A percentile compares a stretch with the other conserved stretches of the same genome.
phyloP scores from a whole-genome alignment of 1,140 invertebrate genomes.

The Gonioctena quinquepunctata region DNA sequence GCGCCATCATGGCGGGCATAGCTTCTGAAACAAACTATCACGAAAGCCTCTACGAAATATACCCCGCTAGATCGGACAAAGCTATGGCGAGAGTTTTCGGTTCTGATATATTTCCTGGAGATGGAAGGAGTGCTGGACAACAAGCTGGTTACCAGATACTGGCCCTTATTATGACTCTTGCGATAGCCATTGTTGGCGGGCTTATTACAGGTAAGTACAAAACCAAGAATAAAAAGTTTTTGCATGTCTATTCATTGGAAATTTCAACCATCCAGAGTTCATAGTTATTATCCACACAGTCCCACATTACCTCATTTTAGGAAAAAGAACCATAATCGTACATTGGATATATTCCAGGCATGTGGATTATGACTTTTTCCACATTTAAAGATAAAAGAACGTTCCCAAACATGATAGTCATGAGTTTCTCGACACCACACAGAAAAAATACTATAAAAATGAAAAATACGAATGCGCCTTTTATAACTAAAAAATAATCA shows the following conservation, averaged over 20 bases:
- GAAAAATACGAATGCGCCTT: too few species aligned
- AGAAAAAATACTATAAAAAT: too few species aligned
- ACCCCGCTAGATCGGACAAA: constrained; percentile 57
- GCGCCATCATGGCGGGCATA: constrained; percentile 74
- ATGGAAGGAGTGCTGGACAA: constrained; percentile 64
- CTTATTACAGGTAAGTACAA: constrained; percentile 72
- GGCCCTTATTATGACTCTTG: constrained; percentile 71
- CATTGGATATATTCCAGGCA: too few species aligned
- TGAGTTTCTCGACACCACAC: too few species aligned
- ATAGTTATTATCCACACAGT: too few species aligned
- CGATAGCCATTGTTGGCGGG: constrained; percentile 75
- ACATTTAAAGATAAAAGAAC: too few species aligned
- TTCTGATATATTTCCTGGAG: constrained; percentile 51
- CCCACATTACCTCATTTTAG: too few species aligned
- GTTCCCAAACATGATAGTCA: too few species aligned
- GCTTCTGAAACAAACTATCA: constrained; percentile 63
- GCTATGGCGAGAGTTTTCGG: constrained; percentile 9
- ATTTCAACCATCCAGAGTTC: too few species aligned
- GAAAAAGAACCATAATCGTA: too few species aligned
- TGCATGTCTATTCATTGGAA: background rate
- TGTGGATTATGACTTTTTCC: too few species aligned
- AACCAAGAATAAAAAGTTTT: background rate
- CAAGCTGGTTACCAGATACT: constrained; percentile 82
- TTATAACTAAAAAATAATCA: too few species aligned
- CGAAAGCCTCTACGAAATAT: constrained; percentile 64